Percentiles rank a stretch among this genome's conserved stretches.
Conservation (phyloP, 2,888 invertebrate species). For the Cordilura impudica region DNA sequence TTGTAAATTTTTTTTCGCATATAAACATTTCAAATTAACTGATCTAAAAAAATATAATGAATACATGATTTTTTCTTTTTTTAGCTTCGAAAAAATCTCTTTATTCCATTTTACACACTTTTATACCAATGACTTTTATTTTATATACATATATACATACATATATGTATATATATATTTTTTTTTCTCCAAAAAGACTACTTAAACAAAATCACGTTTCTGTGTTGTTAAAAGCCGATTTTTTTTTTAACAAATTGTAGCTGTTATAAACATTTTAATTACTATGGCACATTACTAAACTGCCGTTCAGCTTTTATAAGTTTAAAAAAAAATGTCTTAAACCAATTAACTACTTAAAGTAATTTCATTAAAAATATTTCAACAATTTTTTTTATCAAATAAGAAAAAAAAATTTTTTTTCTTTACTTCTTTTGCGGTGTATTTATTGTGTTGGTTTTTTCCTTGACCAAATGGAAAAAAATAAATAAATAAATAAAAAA, state of each 20-base stretch:
- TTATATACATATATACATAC: too few relatives aligned
- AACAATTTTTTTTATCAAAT: neutral
- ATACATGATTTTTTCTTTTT: too few relatives aligned
- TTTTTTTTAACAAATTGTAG: conserved; percentile 10
- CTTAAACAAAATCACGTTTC: neutral
- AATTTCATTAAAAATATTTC: conserved; percentile 27
- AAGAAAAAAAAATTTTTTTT: neutral
- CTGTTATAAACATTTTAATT: conserved; percentile 30
- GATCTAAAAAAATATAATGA: too few relatives aligned
- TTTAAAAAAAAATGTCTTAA: conserved; percentile 5
- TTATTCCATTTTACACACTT: too few relatives aligned
- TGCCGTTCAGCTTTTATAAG: conserved; percentile 15
- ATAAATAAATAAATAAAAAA: neutral
- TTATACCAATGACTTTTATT: too few relatives aligned
- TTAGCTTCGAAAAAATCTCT: too few relatives aligned
- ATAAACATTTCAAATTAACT: too few relatives aligned
- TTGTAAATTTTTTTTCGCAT: too few relatives aligned
- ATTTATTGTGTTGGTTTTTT: conserved; percentile 41
- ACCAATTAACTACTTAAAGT: conserved; percentile 28
- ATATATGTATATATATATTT: too few relatives aligned
- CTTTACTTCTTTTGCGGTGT: conserved; percentile 11
- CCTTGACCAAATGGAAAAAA: conserved; percentile 34
- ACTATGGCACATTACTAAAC: conserved; percentile 17
- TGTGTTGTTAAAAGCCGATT: neutral
- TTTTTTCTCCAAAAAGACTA: neutral